Base-by-base conservation (phyloP, 2,113 vertebrate genomes). In the Campylomormyrus tamandua region DNA sequence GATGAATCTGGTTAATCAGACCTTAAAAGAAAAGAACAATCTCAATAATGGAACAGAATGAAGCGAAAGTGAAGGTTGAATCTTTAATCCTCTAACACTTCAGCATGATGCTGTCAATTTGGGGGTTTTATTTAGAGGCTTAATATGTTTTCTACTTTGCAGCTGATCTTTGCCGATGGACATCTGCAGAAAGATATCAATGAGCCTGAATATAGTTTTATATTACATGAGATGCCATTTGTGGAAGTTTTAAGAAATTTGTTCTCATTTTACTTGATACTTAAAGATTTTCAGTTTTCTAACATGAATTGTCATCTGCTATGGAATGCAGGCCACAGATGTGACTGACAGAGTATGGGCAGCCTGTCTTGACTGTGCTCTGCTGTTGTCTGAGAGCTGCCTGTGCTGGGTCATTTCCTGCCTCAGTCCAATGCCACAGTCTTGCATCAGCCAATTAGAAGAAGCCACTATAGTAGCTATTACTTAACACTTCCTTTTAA, bases 401-500 rank as follows among this genome's bases (percentile, higher is more conserved):
- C 35, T 42, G 39, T 80, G 74, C 74, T 80, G 19, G 35, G 74
- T 45, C 77, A 83, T 7, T 83, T 83, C 39, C 77, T 83, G 39
- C 35, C 19, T 10, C 2, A 42, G 21, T 45, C 35, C 35, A 83
- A 24, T 83, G 39, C 15, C 42, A 42, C 77, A 31, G n/a, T 70
- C 62, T 31, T 70, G 62, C 62, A 70, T 70, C 62, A 70, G 10
- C 10, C n/a, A 31, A 70, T 11, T 27, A 70, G 62, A 70, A 83
- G 35, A 83, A 45, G 77, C 39, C 77, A 83, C 77, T 83, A 24
- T 31, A 70, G 2, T 66, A 8, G 58, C 58, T 27, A 31, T 70
- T 70, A 83, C 77, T 83, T 83, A 83, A 83, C 74, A 42, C n/a
- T 70, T 70, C n/a, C 62, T 70, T 62, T 70, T 70, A 66, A 66